Conservation (phyloP, 2,113 vertebrate species). For the Pogonocichla stellata region DNA sequence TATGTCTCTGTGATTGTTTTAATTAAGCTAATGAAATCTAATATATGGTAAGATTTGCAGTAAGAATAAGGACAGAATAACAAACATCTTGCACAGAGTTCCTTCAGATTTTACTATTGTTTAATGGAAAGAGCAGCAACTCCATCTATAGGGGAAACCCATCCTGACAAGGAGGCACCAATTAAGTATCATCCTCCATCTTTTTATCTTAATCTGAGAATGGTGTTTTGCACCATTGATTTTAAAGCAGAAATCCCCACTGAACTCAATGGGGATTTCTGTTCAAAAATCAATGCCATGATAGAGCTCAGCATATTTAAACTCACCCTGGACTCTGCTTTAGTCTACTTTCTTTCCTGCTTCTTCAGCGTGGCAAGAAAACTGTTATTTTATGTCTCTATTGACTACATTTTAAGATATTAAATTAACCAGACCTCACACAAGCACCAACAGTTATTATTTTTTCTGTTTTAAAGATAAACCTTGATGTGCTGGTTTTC, state of each 20-base stretch:
- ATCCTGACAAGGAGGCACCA: not conserved
- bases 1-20: not conserved
- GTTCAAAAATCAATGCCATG: slow-evolving; percentile 23
- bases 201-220: slow-evolving; percentile 23
- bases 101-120: not conserved
- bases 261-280: slow-evolving; percentile 6
- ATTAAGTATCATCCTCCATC: not conserved
- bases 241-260: slow-evolving; percentile 26
- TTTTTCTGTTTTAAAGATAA: slow-evolving; percentile 42
- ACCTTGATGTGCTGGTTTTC: not conserved
- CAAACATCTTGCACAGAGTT: not conserved
- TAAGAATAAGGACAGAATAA: not conserved
- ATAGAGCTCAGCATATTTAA: not conserved
- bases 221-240: slow-evolving; percentile 23
- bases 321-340: not conserved
- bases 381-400: not conserved
- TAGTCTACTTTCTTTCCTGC: not conserved
- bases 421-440: not conserved
- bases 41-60: not conserved
- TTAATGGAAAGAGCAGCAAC: slow-evolving; percentile 13
- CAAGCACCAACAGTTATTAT: not conserved
- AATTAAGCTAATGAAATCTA: not conserved
- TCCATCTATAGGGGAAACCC: slow-evolving; percentile 39
- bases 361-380: not conserved
- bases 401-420: not conserved